A percentile compares a stretch with the other conserved stretches of the same genome.
Evolutionary conservation across 2,888 invertebrate genomes (phyloP).

Genomic region (Acrobasis repandana): DNA sequence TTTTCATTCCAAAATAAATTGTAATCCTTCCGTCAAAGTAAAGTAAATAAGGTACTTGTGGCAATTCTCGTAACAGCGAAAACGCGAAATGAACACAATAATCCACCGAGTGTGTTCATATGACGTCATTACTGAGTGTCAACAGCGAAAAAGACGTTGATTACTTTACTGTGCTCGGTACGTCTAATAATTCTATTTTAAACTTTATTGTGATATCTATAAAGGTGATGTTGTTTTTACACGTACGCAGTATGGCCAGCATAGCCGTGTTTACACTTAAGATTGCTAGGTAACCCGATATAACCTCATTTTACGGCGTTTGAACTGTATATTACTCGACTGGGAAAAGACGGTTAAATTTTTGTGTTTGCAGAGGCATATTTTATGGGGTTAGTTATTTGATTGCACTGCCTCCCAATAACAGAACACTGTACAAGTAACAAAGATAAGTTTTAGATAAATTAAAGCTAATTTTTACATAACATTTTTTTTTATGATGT

Average conservation of each 20-base stretch:
- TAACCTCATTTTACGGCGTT: constrained; percentile 11
- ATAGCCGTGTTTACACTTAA: background rate
- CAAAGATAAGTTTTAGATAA: no score
- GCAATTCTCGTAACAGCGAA: background rate
- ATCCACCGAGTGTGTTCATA: background rate
- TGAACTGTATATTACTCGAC: background rate
- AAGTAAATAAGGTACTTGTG: background rate
- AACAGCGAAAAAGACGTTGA: background rate
- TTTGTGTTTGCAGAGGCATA: no score
- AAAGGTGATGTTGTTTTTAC: background rate
- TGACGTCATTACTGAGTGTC: background rate
- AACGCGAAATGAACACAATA: constrained; percentile 14
- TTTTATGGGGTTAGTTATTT: no score
- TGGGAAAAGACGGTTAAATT: background rate
- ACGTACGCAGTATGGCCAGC: background rate
- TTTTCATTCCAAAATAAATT: background rate
- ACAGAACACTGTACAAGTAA: background rate
- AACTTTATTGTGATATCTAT: background rate
- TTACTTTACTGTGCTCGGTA: background rate
- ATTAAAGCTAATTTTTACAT: no score
- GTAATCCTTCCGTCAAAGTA: background rate
- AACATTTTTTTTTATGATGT: no score
- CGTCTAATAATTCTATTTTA: background rate
- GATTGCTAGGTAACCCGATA: constrained; percentile 18
- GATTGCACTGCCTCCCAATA: background rate